Percentiles rank a stretch among this genome's conserved stretches.
phyloP scores from a whole-genome alignment of 2,797 vertebrate genomes.

The Sciurus vulgaris region DNA sequence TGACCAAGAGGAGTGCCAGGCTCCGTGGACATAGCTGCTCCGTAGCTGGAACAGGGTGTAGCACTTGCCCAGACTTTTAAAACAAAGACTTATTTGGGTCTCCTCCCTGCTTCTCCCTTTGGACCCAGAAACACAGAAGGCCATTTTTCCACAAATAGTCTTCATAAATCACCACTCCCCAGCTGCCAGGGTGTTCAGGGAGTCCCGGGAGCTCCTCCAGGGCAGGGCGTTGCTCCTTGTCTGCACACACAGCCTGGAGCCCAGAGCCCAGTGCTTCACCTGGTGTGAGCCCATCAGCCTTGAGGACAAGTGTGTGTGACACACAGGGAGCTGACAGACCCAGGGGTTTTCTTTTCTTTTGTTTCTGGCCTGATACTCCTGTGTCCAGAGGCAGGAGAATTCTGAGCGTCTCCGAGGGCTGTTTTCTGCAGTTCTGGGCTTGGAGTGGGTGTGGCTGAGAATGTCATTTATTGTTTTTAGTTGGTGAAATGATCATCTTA shows the following conservation, averaged over 20 bases:
- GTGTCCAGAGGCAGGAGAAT: neutral
- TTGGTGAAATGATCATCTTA: slow-evolving; percentile 3
- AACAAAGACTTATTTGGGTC: neutral
- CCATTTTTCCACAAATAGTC: neutral
- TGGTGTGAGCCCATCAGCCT: neutral
- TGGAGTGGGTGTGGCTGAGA: neutral
- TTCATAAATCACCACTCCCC: neutral
- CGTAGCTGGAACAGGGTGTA: no score
- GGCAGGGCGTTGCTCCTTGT: neutral
- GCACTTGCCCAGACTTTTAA: neutral
- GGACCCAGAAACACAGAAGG: neutral
- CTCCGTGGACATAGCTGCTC: neutral
- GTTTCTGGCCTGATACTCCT: neutral
- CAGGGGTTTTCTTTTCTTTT: neutral
- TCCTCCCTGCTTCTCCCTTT: neutral
- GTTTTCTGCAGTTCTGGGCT: neutral
- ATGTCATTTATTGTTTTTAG: neutral
- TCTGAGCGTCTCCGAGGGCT: neutral
- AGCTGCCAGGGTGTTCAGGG: neutral
- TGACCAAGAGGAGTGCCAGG: no score
- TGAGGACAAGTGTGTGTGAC: neutral
- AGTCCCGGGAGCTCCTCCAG: neutral
- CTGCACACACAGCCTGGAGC: no score
- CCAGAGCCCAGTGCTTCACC: no score
- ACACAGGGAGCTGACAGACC: neutral